Percentiles rank a stretch among this genome's conserved stretches.
Evolutionary conservation across 2,113 vertebrate species (phyloP).

Genomic region (Sinocyclocheilus anshuiensis): DNA sequence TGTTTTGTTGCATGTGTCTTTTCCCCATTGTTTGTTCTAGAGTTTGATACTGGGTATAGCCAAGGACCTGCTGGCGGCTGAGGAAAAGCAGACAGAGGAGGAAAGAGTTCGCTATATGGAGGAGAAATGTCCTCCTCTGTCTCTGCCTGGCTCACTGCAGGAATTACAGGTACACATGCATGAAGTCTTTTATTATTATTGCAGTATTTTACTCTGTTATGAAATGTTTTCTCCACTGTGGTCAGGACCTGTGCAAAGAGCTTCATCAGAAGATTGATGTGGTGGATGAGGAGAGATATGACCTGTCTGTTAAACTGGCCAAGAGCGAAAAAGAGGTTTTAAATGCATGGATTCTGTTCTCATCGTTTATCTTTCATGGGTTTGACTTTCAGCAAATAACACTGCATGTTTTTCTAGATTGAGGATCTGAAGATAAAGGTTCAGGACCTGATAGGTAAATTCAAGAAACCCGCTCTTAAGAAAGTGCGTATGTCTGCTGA

Average conservation of each 20-base stretch:
- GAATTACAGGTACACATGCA: slow-evolving; percentile 85
- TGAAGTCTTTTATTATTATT: not conserved
- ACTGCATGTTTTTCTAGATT: too few relatives aligned
- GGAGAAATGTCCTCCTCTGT: slow-evolving; percentile 81
- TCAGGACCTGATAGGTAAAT: too few relatives aligned
- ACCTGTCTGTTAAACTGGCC: slow-evolving; percentile 82
- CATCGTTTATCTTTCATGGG: too few relatives aligned
- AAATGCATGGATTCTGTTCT: not conserved
- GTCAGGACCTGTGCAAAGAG: slow-evolving; percentile 86
- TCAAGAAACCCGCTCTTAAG: too few relatives aligned
- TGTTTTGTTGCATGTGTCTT: not conserved
- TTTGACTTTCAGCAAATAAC: too few relatives aligned
- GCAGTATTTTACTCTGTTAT: not conserved
- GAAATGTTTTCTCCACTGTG: slow-evolving; percentile 1
- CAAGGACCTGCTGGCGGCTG: slow-evolving; percentile 78
- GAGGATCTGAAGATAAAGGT: too few relatives aligned
- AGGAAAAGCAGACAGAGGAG: slow-evolving; percentile 67
- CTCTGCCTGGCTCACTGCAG: slow-evolving; percentile 74
- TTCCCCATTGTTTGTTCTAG: slow-evolving; percentile 64
- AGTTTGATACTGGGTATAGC: slow-evolving; percentile 91
- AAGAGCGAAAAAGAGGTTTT: slow-evolving; percentile 86
- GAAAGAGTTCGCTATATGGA: slow-evolving; percentile 84
- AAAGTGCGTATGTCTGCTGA: too few relatives aligned
- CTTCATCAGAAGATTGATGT: slow-evolving; percentile 86
- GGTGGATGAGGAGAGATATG: slow-evolving; percentile 92